These are phyloP conservation scores for Etheostoma perlongum DNA, from an alignment of 2,797 vertebrate genomes.

Conservation along the genomic window DNA sequence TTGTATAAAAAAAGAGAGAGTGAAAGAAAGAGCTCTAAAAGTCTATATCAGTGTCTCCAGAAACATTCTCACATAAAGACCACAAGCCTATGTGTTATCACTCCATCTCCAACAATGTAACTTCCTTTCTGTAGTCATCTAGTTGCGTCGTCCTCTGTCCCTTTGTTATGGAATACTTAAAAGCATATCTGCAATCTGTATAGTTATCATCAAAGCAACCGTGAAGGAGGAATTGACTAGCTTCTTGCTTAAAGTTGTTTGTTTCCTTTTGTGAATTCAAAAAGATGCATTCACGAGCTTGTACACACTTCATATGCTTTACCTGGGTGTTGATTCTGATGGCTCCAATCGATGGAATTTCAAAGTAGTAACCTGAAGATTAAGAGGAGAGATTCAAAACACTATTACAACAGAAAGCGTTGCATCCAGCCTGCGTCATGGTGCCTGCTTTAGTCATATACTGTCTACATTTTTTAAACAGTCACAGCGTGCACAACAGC, in stretches of 20 bases:
- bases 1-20: not conserved
- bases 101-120: slow-evolving; percentile 45
- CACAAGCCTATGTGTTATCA: slow-evolving; percentile 21
- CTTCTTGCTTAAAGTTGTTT: slow-evolving; percentile 15
- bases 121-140: slow-evolving; percentile 33
- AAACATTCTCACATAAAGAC: slow-evolving; percentile 30
- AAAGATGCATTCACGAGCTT: slow-evolving; percentile 1
- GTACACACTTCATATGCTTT: slow-evolving; percentile 37
- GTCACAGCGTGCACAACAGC: slow-evolving; percentile 5
- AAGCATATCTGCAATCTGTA: slow-evolving; percentile 42
- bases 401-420: slow-evolving; percentile 8
- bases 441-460: not conserved
- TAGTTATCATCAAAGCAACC: slow-evolving; percentile 60
- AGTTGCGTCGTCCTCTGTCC: slow-evolving; percentile 9
- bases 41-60: slow-evolving; percentile 39
- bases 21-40: slow-evolving; percentile 20
- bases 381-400: slow-evolving; percentile 50
- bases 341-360: slow-evolving; percentile 98
- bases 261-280: not conserved
- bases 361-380: slow-evolving; percentile 96
- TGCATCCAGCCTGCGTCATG: not conserved
- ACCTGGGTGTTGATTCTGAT: slow-evolving; percentile 99
- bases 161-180: slow-evolving; percentile 12
- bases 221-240: slow-evolving; percentile 27
- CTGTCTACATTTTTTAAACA: slow-evolving; percentile 26